Base-by-base conservation (phyloP, 2,888 invertebrate species). In the Stramonita haemastoma region DNA sequence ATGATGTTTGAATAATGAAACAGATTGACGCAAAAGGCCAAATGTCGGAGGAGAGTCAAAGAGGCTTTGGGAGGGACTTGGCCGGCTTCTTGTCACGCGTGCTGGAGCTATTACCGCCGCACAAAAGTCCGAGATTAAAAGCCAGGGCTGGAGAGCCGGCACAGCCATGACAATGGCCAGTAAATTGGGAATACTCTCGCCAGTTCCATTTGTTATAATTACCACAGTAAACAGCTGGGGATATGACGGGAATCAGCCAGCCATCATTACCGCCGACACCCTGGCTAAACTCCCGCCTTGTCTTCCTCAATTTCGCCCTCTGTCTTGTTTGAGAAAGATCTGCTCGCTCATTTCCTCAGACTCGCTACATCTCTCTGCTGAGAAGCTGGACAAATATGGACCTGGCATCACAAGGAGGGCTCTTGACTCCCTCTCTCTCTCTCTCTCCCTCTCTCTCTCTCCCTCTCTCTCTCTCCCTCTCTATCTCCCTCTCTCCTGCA, bases 171-270 rank as follows among this genome's bases (percentile, higher is more conserved):
- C 89, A 89, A 89, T 89, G 89, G 85, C 89, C 70, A 81, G 79
- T 87, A 89, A 90, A 91, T 91, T 90, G 89, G 90, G 89, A 89
- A 90, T 89, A 89, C 90, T 91, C 87, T 86, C 87, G 87, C 90
- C 32, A 86, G 84, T 83, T 89, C 90, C 91, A 90, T 91, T 91
- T 91, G 91, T 90, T 87, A 89, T 91, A 91, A 91, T 91, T 91
- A 90, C 90, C 91, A 89, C 81, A 81, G 91, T 90, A 87, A 91
- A 91, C 90, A 91, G 84, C 73, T 22, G 89, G 46, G 89, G 91
- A 91, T 91, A 90, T 91, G 91, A 91, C 90, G 87, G 89, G 91
- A 91, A 90, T 91, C 84, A 85, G 84, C 87, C 86, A 56, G 86
- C 66, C 34, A 85, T 89, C 89, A 91, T 91, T 90, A 90, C 70